Evolutionary conservation across 2,797 vertebrate species (phyloP), one percentile per base, ranked within the genome.

Genomic region (Balearica regulorum): DNA sequence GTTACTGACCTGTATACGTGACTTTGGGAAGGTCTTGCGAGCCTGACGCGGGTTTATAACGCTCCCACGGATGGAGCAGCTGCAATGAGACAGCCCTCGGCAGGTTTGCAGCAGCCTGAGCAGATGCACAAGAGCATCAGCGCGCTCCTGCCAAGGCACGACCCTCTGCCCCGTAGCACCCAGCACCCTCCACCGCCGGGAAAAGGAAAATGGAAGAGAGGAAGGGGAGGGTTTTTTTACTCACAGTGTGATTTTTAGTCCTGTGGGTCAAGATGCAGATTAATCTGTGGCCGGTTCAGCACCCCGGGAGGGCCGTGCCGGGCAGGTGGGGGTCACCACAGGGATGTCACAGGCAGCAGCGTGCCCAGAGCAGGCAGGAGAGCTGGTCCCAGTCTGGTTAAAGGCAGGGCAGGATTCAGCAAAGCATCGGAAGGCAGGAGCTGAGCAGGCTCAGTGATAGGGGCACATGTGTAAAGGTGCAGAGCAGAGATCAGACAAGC

Each of bases 271-370:
- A 60, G 82, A 5, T 18, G 16, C 22, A 61, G 86, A 19, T 39
- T 55, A 15, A 33, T 28, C 16, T 25, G 41, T 61, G 64, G 10
- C 28, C 0, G 0, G 49, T 18, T 4, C 11, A 14, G n/a, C 10
- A 33, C 21, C 62, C 55, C 3, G 1, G 33, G 39, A 54, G 48
- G 41, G 64, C 22, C 1, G 2, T 41, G 62, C 49, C 2, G 37
- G 54, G 44, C 54, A 53, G 43, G 41, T 4, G 25, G 19, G 31
- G 7, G 8, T 51, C 54, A 28, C 26, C 3, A 3, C 3, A 10
- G 25, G 60, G 57, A 46, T 60, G 66, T 28, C 13, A 12, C 7
- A 4, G 69, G 69, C 61, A 81, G 53, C 54, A 51, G 12, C 5
- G 0, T 62, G 77, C 15, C 25, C 55, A 41, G 39, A 13, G 33